These are phyloP conservation scores for Lynx canadensis DNA, from an alignment of 2,113 vertebrate species.

Conservation along the genomic window DNA sequence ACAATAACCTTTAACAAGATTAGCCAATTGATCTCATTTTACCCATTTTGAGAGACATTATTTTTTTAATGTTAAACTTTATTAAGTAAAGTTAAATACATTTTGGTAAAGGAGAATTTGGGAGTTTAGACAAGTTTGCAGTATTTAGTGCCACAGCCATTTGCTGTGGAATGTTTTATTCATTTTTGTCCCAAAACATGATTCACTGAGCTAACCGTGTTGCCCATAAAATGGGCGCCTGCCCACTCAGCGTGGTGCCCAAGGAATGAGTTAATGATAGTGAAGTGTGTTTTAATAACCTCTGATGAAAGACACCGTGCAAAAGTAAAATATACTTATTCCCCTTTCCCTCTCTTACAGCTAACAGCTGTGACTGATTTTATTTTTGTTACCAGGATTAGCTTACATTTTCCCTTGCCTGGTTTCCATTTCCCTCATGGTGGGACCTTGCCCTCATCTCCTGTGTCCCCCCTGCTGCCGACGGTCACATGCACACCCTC, in stretches of 20 bases:
- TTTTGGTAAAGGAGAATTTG: neutral
- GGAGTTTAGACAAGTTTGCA: neutral
- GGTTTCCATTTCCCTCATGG: neutral
- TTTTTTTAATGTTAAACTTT: neutral
- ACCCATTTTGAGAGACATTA: neutral
- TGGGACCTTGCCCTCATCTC: neutral
- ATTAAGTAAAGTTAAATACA: neutral
- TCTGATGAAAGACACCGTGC: neutral
- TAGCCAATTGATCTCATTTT: neutral
- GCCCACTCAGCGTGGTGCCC: neutral
- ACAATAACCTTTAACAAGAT: neutral
- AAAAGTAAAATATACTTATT: neutral
- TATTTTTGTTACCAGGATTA: neutral
- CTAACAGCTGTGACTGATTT: neutral
- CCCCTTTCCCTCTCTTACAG: neutral
- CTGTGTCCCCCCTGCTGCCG: neutral
- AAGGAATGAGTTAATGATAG: neutral
- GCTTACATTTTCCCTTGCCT: neutral
- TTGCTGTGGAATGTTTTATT: neutral
- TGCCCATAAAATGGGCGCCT: neutral
- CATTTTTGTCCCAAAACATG: neutral
- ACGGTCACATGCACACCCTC: neutral
- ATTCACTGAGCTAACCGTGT: neutral
- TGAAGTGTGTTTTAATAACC: neutral
- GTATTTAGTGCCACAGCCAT: neutral